Base-by-base conservation (phyloP, 2,888 invertebrate genomes). In the Scrobipalpa atriplicella region DNA sequence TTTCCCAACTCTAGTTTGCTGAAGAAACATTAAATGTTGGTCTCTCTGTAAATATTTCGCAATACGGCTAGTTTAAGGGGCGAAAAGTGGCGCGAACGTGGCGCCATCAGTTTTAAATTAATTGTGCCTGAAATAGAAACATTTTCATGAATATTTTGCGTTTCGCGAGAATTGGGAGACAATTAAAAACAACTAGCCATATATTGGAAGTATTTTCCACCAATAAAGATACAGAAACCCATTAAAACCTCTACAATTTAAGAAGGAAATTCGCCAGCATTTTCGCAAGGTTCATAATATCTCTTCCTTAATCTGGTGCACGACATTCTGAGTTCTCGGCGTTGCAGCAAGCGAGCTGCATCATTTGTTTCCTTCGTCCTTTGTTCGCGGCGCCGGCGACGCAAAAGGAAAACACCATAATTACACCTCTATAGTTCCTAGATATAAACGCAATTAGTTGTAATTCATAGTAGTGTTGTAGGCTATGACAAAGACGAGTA, bases 1-100 rank as follows among this genome's bases (percentile, higher is more conserved):
- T 82, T 79, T 78, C 78, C 75, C 77, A 78, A 78, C 74, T 78
- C 64, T 71, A 72, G 69, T 75, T 71, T 69, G 72, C 71, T 73
- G 71, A 73, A 71, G 70, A 67, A 77, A 76, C 74, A 75, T 77
- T 75, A 69, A 75, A 70, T 63, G 66, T 58, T 58, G 36, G 72
- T 69, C 71, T 75, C 70, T 70, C 67, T 71, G 73, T 76, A 71
- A 73, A 70, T 71, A 75, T 82, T 81, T 75, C 76, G 78, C 74
- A 81, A 81, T 75, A 70, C 72, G 69, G 74, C 78, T 77, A 74
- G 58, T 58, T 10, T 58, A 16, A n/a, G 18, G n/a, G 38, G n/a
- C n/a, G n/a, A n/a, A n/a, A n/a, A n/a, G n/a, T n/a, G n/a, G n/a
- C n/a, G n/a, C n/a, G n/a, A n/a, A n/a, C n/a, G n/a, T n/a, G n/a